Evolutionary conservation across 1,140 invertebrate species (phyloP), one percentile per base, ranked within the genome.

Genomic region (Halesus radiatus): DNA sequence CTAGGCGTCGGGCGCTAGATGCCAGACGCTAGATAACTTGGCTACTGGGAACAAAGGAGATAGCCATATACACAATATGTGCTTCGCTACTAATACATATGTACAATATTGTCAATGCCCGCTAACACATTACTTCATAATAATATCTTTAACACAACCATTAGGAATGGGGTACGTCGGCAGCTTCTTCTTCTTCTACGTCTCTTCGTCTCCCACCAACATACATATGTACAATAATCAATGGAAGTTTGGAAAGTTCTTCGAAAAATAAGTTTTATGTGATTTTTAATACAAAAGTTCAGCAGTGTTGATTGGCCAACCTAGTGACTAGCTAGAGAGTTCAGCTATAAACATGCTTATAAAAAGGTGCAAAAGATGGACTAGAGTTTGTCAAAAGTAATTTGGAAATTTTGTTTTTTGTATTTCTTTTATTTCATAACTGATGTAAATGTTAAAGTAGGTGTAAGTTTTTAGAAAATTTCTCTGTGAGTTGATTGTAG

Each of bases 61-160:
- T 37, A 54, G 77, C 77, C 68, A 18, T 79, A 26, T 80, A 81
- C 80, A 81, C 50, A 75, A 37, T 78, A 77, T 78, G 81, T 82
- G 81, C 79, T 56, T 80, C 53, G 13, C 79, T 83, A 83, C 72
- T 70, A 81, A 72, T 79, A 76, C 32, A 52, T 79, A 81, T 83
- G 18, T 83, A 81, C 82, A 81, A 81, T 83, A 83, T 83, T 83
- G 82, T 83, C 82, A 83, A 81, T 81, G 82, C 78, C 68, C 56
- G 79, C 78, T 73, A 64, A 80, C 76, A 78, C 74, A 32, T 76
- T 83, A 81, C 32, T 68, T 76, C 58, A 68, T 56, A 80, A 76
- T 81, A 76, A 80, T 81, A 80, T 83, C 56, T 80, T 80, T 79
- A 83, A 81, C 82, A 83, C 82, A 83, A 83, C 82, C 82, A 73